These are phyloP conservation scores for Brenthis daphne DNA, from an alignment of 2,888 invertebrate species.

Conservation along the genomic window DNA sequence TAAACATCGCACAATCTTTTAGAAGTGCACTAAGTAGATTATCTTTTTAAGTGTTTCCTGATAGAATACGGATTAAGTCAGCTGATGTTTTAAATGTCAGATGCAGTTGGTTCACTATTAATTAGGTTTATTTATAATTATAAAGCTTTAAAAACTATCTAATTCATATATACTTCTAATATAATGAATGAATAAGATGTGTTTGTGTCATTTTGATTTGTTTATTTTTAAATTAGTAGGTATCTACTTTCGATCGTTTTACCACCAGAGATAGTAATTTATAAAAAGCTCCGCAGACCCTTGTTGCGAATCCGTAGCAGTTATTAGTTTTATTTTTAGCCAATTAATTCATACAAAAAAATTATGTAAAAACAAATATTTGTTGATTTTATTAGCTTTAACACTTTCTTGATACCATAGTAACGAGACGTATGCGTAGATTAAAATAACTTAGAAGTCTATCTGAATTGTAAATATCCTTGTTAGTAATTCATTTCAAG, in stretches of 20 bases:
- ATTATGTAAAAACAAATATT: not conserved
- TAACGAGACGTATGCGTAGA: slow-evolving; percentile 1
- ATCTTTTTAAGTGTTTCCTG: slow-evolving; percentile 25
- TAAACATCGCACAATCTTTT: not conserved
- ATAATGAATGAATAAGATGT: no score
- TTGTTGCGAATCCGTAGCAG: no score
- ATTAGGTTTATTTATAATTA: slow-evolving; percentile 3
- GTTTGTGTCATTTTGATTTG: no score
- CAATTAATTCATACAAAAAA: no score
- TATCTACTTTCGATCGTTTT: no score
- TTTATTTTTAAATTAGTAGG: no score
- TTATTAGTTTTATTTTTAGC: no score
- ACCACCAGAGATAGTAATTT: no score
- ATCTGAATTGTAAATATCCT: slow-evolving; percentile 35
- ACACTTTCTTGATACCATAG: slow-evolving; percentile 7
- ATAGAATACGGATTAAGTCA: slow-evolving; percentile 21
- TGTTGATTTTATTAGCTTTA: not conserved
- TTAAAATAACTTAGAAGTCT: slow-evolving; percentile 28
- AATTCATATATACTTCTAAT: not conserved
- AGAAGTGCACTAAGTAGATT: slow-evolving; percentile 5
- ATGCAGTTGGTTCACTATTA: slow-evolving; percentile 25
- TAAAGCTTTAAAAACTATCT: not conserved
- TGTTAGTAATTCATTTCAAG: slow-evolving; percentile 38
- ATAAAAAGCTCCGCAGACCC: no score
- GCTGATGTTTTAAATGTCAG: slow-evolving; percentile 34